Conservation (phyloP, 2,888 invertebrate species). For the Ophioninae sp. region DNA sequence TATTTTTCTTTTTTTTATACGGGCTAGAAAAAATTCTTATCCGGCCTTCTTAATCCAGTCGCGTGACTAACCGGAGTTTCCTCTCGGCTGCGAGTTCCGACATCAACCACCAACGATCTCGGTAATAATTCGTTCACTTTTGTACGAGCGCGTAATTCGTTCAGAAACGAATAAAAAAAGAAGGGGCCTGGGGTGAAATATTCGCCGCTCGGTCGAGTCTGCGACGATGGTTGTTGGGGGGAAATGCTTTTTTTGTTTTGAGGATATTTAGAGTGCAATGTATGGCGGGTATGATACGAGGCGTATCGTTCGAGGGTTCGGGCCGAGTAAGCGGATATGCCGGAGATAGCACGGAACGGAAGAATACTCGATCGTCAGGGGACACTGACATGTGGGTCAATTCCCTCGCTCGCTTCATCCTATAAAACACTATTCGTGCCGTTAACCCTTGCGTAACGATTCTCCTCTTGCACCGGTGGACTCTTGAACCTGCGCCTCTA, state of each 20-base stretch:
- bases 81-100: neutral
- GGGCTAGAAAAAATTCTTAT: constrained; percentile 15
- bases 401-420: constrained; percentile 51
- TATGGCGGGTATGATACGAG: neutral
- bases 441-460: constrained; percentile 62
- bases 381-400: constrained; percentile 62
- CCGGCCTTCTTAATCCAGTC: constrained; percentile 10
- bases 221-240: neutral
- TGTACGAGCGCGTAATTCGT: neutral
- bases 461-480: constrained; percentile 37
- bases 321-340: constrained; percentile 13
- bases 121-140: neutral
- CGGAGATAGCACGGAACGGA: constrained; percentile 29
- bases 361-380: constrained; percentile 54
- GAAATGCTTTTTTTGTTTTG: neutral
- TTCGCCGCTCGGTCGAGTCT: neutral
- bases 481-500: constrained; percentile 45
- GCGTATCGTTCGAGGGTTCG: neutral
- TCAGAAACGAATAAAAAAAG: neutral
- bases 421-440: constrained; percentile 47
- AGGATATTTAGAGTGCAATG: constrained; percentile 5
- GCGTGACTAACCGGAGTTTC: constrained; percentile 24
- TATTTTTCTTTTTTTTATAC: no score
- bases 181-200: neutral
- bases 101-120: neutral